Base-by-base conservation (phyloP, 2,113 vertebrate species). In the Columba livia region DNA sequence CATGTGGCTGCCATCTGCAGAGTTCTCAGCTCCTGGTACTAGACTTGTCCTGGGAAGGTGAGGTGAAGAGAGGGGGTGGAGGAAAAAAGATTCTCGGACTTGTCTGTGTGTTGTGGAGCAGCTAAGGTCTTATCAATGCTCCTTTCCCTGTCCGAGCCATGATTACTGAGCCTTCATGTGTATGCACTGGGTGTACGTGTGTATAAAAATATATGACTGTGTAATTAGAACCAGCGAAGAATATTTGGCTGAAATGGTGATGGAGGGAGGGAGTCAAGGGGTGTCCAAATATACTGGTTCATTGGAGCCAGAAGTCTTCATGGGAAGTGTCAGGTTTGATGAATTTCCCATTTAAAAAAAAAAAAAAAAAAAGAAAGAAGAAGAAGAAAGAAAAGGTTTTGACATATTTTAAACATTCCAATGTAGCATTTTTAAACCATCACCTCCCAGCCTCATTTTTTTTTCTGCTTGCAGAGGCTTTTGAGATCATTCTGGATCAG, bases 191-290 rank as follows among this genome's bases (percentile, higher is more conserved):
- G 44, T 92, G 60, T 91, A 58, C 88, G 36, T 93, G 60, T 3
- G 2, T 80, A 90, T 81, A 89, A 96, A 95, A 96, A 94, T 95
- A 95, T 94, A 95, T 93, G 88, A 79, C 85, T 92, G 60, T 71
- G 48, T 96, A 96, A 97, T 94, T 94, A 95, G 93, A 96, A 91
- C 82, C 93, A 97, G 94, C 72, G 67, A 93, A 74, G 88, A 86
- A 74, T 94, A 90, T 96, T 90, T 96, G 93, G 94, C 90, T 90
- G 95, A 88, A 96, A 78, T 83, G 72, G 51, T 80, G 65, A n/a
- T 47, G 77, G 53, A 62, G 53, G 51, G 21, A 51, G 34, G n/a
- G 7, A 75, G 6, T 40, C 32, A 32, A 31, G 71, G 74, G 71
- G 40, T 90, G 75, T 96, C 72, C 95, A 83, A 94, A 90, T 94